phyloP scores from a whole-genome alignment of 2,797 vertebrate species.

The Sibirionetta formosa region DNA sequence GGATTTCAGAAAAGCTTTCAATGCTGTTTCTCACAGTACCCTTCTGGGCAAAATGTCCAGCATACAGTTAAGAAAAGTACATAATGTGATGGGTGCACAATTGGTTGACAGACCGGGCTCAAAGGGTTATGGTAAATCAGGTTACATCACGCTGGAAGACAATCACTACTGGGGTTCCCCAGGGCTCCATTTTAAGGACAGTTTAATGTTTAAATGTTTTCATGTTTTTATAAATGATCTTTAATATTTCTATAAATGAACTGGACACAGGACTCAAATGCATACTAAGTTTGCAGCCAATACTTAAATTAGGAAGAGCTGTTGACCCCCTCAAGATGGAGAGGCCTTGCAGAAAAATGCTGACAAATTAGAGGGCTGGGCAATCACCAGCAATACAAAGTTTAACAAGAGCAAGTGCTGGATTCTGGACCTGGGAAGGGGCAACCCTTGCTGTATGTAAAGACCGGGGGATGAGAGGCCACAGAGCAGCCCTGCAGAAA shows the following conservation, averaged over 20 bases:
- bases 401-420: too few relatives aligned
- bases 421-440: too few relatives aligned
- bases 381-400: background rate
- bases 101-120: too few relatives aligned
- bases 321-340: background rate
- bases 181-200: background rate
- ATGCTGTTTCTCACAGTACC: background rate
- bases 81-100: too few relatives aligned
- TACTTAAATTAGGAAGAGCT: background rate
- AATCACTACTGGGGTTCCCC: background rate
- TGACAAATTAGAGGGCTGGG: background rate
- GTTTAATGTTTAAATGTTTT: background rate
- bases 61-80: too few relatives aligned
- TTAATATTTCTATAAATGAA: background rate
- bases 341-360: background rate
- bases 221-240: background rate
- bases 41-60: too few relatives aligned
- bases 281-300: background rate
- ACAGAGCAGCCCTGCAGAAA: too few relatives aligned
- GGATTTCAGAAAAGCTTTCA: background rate
- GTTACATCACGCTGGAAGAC: background rate
- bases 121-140: background rate
- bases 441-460: too few relatives aligned
- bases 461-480: too few relatives aligned
- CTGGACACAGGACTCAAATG: background rate